Percentiles rank a stretch among this genome's conserved stretches.
phyloP scores from a whole-genome alignment of 2,797 vertebrate genomes.

The Arnoldichthys spilopterus region DNA sequence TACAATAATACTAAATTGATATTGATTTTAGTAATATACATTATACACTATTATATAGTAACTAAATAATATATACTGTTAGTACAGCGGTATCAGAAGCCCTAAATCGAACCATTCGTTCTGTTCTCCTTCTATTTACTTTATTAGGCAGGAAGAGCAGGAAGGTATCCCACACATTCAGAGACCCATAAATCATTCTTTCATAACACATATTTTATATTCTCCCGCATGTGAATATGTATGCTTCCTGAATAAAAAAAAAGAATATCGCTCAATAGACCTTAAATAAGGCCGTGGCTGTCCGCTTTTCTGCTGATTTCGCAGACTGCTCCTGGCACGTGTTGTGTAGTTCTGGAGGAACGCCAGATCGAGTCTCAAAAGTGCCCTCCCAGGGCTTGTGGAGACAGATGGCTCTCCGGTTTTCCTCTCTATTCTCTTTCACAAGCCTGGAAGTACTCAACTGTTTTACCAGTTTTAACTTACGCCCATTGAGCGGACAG shows the following conservation, averaged over 20 bases:
- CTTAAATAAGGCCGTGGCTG: background rate
- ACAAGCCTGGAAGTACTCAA: conserved; percentile 58
- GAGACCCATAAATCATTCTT: conserved; percentile 33
- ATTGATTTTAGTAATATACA: too few relatives aligned
- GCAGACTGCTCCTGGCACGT: conserved; percentile 65
- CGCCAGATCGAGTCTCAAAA: conserved; percentile 68
- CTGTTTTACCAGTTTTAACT: conserved; percentile 70
- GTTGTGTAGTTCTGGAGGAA: conserved; percentile 67
- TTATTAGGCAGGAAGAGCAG: conserved; percentile 4
- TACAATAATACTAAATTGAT: too few relatives aligned
- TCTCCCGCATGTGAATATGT: conserved; percentile 32
- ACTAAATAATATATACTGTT: background rate
- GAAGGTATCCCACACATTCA: background rate
- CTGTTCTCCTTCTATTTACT: background rate
- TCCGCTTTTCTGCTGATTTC: conserved; percentile 63
- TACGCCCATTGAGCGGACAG: conserved; percentile 64
- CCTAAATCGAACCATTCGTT: background rate
- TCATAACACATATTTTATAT: conserved; percentile 13
- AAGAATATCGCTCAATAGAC: background rate
- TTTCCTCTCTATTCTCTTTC: conserved; percentile 51
- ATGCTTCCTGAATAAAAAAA: background rate
- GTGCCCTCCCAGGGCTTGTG: conserved; percentile 61
- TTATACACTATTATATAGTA: too few relatives aligned
- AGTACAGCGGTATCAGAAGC: background rate
- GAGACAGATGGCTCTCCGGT: conserved; percentile 60